These are phyloP conservation scores for Antheraea pernyi DNA, from an alignment of 1,140 invertebrate species.

Conservation along the genomic window DNA sequence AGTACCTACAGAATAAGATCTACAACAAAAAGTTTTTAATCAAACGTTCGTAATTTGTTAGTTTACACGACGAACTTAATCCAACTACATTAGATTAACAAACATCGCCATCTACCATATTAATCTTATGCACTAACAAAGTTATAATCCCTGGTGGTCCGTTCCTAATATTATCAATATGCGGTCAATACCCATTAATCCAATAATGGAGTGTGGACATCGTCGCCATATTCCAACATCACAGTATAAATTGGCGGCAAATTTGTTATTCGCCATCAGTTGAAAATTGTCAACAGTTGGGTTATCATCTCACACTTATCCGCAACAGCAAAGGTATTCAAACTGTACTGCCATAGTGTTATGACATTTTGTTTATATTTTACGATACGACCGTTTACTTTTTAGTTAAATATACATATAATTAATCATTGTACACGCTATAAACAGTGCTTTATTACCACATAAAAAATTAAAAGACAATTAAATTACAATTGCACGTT, in stretches of 20 bases:
- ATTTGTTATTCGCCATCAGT: conserved; percentile 50
- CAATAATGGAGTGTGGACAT: conserved; percentile 60
- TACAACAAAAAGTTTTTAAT: too few relatives aligned
- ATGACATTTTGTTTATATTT: neutral
- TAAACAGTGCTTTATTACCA: too few relatives aligned
- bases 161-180: conserved; percentile 53
- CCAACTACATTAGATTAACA: neutral
- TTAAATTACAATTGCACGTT: too few relatives aligned
- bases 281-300: conserved; percentile 38
- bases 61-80: too few relatives aligned
- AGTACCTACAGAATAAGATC: too few relatives aligned
- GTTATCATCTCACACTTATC: conserved; percentile 43
- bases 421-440: too few relatives aligned
- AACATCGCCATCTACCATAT: neutral
- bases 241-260: conserved; percentile 62
- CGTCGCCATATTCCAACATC: conserved; percentile 39
- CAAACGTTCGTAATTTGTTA: too few relatives aligned
- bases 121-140: conserved; percentile 64
- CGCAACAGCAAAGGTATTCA: conserved; percentile 30
- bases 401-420: too few relatives aligned
- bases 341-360: neutral
- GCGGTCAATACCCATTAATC: conserved; percentile 67
- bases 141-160: conserved; percentile 58
- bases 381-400: neutral
- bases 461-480: conserved; percentile 3